These are phyloP conservation scores for Nixonia krombeini DNA, from an alignment of 1,140 invertebrate genomes.

Conservation along the genomic window DNA sequence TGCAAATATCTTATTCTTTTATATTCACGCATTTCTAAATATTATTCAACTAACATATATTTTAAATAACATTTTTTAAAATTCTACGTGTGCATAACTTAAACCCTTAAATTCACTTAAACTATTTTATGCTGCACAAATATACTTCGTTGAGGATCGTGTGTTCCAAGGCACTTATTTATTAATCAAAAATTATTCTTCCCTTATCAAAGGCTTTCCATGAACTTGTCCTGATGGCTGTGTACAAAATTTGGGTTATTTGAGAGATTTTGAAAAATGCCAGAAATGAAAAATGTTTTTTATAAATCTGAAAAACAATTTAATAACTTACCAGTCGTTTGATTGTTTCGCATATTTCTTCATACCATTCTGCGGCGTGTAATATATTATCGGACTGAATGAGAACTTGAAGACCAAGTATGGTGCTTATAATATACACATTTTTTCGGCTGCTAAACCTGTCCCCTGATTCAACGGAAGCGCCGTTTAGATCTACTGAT, in stretches of 20 bases:
- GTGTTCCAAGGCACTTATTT: background rate
- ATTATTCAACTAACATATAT: no score
- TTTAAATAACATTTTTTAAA: no score
- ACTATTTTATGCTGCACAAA: background rate
- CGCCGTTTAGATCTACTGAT: conserved; percentile 74
- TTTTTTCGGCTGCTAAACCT: conserved; percentile 75
- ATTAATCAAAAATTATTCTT: background rate
- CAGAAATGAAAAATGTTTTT: background rate
- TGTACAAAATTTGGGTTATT: no score
- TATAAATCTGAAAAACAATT: background rate
- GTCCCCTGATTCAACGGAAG: conserved; percentile 71
- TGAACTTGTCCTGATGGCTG: conserved; percentile 28
- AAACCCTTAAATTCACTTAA: no score
- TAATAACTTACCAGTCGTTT: conserved; percentile 64
- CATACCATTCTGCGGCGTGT: conserved; percentile 72
- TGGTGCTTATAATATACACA: conserved; percentile 74
- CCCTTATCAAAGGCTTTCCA: background rate
- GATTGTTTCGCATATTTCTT: conserved; percentile 71
- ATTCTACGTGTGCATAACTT: no score
- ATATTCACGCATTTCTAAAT: no score
- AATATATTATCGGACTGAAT: conserved; percentile 73
- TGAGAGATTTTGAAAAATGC: background rate
- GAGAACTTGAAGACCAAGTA: conserved; percentile 73
- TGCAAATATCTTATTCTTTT: no score
- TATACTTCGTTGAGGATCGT: background rate